Percentiles rank a stretch among this genome's conserved stretches.
These are phyloP conservation scores for Sycophila texana DNA, from an alignment of 2,888 invertebrate species.

Conservation along the genomic window DNA sequence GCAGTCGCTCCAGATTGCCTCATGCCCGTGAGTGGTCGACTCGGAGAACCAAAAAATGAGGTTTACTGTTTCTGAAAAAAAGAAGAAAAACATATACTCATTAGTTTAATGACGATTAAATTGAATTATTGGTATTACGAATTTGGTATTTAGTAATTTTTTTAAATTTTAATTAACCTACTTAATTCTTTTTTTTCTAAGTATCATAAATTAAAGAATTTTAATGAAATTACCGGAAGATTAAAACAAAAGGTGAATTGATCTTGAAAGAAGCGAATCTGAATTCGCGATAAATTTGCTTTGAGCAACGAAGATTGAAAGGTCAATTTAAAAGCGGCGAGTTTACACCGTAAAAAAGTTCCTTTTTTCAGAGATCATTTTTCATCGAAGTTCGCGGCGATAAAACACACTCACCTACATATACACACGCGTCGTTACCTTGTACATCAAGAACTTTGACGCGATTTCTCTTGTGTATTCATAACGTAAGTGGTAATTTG, in stretches of 20 bases:
- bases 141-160: too few species aligned
- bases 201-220: not conserved
- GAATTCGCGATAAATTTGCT: not conserved
- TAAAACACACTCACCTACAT: not conserved
- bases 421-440: not conserved
- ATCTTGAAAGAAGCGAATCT: not conserved
- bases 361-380: conserved; percentile 32
- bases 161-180: too few species aligned
- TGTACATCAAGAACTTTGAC: conserved; percentile 17
- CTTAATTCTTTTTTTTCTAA: too few species aligned
- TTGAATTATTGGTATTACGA: too few species aligned
- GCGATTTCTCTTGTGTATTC: conserved; percentile 10
- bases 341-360: not conserved
- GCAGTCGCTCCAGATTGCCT: not conserved
- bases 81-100: too few species aligned
- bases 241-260: not conserved
- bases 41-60: not conserved
- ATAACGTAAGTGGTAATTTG: conserved; percentile 13
- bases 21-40: not conserved
- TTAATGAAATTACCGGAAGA: too few species aligned
- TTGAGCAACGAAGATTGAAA: conserved; percentile 2
- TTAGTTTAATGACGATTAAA: too few species aligned
- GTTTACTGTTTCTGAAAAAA: too few species aligned
- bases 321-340: not conserved
- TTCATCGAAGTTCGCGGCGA: conserved; percentile 31